Conservation (phyloP, 2,797 vertebrate genomes). For the Pelochelys cantorii region DNA sequence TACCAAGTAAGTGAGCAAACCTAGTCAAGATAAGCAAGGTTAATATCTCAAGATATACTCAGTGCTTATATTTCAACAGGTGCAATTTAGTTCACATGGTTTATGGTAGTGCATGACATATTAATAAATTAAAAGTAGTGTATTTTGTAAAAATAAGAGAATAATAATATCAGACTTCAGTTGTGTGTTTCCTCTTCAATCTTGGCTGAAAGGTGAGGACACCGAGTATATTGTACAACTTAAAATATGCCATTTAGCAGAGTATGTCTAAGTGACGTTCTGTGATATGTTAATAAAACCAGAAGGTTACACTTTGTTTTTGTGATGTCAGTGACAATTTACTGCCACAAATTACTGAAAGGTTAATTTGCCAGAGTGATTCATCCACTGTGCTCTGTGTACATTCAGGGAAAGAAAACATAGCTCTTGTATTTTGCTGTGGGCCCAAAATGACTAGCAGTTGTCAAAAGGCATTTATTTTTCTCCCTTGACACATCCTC, state of each 20-base stretch:
- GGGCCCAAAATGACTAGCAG: slow-evolving; percentile 42
- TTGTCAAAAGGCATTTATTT: slow-evolving; percentile 27
- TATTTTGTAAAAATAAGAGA: neutral
- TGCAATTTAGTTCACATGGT: neutral
- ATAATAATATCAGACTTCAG: neutral
- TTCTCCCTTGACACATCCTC: slow-evolving; percentile 16
- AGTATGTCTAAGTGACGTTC: neutral
- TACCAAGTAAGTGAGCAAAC: neutral
- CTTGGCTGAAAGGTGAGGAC: neutral
- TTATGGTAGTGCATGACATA: neutral
- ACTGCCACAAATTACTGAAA: slow-evolving; percentile 22
- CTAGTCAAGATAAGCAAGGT: neutral
- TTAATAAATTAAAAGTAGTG: neutral
- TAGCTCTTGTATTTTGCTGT: slow-evolving; percentile 9
- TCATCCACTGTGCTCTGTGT: neutral
- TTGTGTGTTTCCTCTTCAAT: neutral
- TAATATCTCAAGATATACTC: neutral
- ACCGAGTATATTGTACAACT: neutral
- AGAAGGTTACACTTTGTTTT: slow-evolving; percentile 40
- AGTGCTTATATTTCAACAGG: neutral
- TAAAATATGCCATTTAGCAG: neutral
- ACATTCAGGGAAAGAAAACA: neutral
- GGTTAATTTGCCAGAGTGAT: slow-evolving; percentile 2
- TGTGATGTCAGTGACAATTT: slow-evolving; percentile 29
- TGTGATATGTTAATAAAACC: slow-evolving; percentile 27